Base-by-base conservation (phyloP, 2,797 vertebrate species). In the Alca torda region DNA sequence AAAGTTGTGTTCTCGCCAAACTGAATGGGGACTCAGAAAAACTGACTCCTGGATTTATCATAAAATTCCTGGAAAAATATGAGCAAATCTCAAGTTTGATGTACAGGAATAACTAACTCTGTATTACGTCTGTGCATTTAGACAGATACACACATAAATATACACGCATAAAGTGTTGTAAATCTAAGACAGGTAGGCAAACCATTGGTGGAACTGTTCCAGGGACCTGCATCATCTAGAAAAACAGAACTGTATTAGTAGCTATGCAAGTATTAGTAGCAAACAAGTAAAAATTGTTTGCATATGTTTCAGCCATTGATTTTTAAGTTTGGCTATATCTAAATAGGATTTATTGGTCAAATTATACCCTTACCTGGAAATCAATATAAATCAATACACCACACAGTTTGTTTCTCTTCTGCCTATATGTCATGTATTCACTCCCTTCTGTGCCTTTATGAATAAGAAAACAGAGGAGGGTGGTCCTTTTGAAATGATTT, bases 401-500 rank as follows among this genome's bases (percentile, higher is more conserved):
- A 69, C 14, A 45, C 16, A 41, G 7, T 54, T 53, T 83, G 28
- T 67, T 94, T 76, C 37, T 75, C 46, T 74, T 61, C 50, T n/a
- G 17, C 20, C 16, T 65, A 1, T 9, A 8, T 31, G 17, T 25
- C 46, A 45, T 11, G 11, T 18, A 75, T 41, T 61, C 4, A 12
- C 24, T 69, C 41, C 14, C 15, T 43, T 65, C 35, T n/a, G 21
- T 15, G 50, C 46, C 48, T 68, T 87, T n/a, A 63, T 24, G 76
- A 83, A 45, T 26, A 48, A 31, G 57, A 35, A 41, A 69, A 61
- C 15, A 69, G 48, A 53, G n/a, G 35, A 78, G 12, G 16, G 18
- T 0, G 1, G 24, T 24, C 19, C 41, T 57, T 80, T 30, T 28
- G 26, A 57, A 75, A 64, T 0, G 1, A 54, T 37, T 74, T 39